Base-by-base conservation (phyloP, 2,888 invertebrate genomes). In the Drosophila niveifrons region DNA sequence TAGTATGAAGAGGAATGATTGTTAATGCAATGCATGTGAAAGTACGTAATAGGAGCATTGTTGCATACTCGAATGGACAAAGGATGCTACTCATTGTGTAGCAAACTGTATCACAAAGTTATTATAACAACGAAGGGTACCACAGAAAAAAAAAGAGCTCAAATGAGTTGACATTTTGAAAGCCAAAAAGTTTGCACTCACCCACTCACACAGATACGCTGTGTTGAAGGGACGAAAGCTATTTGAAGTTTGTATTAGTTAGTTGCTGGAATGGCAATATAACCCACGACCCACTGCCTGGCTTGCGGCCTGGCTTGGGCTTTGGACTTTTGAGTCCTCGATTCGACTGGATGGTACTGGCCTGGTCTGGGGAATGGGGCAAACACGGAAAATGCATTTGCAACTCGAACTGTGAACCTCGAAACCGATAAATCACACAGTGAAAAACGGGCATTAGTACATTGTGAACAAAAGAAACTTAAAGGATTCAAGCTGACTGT, bases 381-480 rank as follows among this genome's bases (percentile, higher is more conserved):
- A 59, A 79, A 83, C 88, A 88, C 76, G 80, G 75, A 78, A 88
- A 90, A 86, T 88, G 88, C 88, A 90, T 88, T 90, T 90, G 84
- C 85, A 85, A 79, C 87, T 85, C 81, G 88, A 85, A 85, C 85
- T 88, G 80, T 88, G 88, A 88, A 83, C 85, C 85, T 78, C 86
- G 75, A 78, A 87, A 86, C 90, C 89, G 80, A 89, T 89, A 90
- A 90, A 90, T 90, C 89, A 90, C 88, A 86, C 82, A 82, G 86
- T 88, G 90, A 80, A 89, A 88, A 90, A 88, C 88, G 81, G 82
- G 86, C 80, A 90, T 88, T 88, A 86, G 82, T 83, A 84, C 77
- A 83, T 77, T 82, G 62, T 72, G 72, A 81, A 83, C 74, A 88
- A 86, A 86, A 74, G 82, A 75, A 84, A 82, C 85, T 84, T 86